Percentiles rank a stretch among this genome's conserved stretches.
These are phyloP conservation scores for Siphonodentalium dalli DNA, from an alignment of 2,888 invertebrate genomes.

Conservation along the genomic window DNA sequence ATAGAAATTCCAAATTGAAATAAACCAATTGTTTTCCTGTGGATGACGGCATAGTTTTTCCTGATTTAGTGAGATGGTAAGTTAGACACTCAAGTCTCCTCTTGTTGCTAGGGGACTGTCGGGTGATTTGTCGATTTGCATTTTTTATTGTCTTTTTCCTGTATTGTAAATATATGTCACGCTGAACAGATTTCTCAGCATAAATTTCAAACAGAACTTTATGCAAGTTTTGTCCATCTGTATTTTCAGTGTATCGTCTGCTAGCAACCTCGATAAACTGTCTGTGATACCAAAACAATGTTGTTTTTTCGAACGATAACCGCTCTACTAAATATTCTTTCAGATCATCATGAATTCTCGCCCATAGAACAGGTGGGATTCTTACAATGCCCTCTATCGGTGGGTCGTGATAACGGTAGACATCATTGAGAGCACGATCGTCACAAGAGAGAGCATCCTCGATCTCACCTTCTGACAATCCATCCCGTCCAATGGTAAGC, in stretches of 20 bases:
- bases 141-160: conserved; percentile 44
- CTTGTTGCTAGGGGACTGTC: conserved; percentile 40
- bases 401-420: conserved; percentile 60
- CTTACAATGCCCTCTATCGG: conserved; percentile 55
- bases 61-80: conserved; percentile 40
- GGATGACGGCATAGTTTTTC: conserved; percentile 23
- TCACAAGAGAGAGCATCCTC: conserved; percentile 61
- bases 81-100: conserved; percentile 47
- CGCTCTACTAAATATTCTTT: conserved; percentile 55
- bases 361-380: conserved; percentile 56
- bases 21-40: conserved; percentile 37
- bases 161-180: conserved; percentile 42
- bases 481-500: conserved; percentile 53
- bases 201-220: conserved; percentile 43
- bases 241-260: conserved; percentile 37
- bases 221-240: conserved; percentile 37
- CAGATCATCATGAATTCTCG: conserved; percentile 51
- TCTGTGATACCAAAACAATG: conserved; percentile 59
- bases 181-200: conserved; percentile 42
- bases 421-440: conserved; percentile 52
- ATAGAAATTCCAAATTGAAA: conserved; percentile 46
- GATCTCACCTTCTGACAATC: conserved; percentile 56
- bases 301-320: conserved; percentile 48
- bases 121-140: conserved; percentile 56
- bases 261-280: conserved; percentile 56